Base-by-base conservation (phyloP, 1,140 invertebrate genomes). In the Chlorops oryzae region DNA sequence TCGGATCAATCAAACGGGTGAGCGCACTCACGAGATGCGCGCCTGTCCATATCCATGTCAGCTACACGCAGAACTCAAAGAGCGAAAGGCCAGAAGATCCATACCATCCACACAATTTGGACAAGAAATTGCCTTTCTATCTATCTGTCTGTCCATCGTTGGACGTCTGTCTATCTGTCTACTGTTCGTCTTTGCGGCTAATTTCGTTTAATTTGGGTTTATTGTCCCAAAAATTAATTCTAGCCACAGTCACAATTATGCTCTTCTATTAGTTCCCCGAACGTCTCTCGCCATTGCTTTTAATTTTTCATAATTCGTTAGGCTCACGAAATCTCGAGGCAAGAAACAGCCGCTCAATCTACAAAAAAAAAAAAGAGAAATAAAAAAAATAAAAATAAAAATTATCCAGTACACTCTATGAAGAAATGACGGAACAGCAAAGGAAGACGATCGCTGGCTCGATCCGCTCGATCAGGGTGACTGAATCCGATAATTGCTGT, bases 251-350 rank as follows among this genome's bases (percentile, higher is more conserved):
- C 56, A 62, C 64, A 66, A 66, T 66, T 66, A 66, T 61, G 57
- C 22, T 35, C 28, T 35, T 23, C 37, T 66, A 41, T 66, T 55
- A 58, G n/a, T n/a, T n/a, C n/a, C n/a, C n/a, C n/a, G n/a, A n/a
- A n/a, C n/a, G n/a, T n/a, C n/a, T n/a, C n/a, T n/a, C n/a, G n/a
- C n/a, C n/a, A n/a, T n/a, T n/a, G n/a, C 64, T 63, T 67, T 66
- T 66, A 66, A 66, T 66, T 66, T 64, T 66, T 66, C 63, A 66
- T 66, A 66, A 66, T 66, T 66, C 63, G 64, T 66, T 66, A 61
- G 59, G 64, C 61, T 66, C 64, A 65, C 65, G 62, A 67, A 45
- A 32, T 32, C 27, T 13, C 6, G n/a, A 32, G 27, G n/a, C 6
- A 32, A 32, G 6, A n/a, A 32, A 32, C n/a, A 32, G 6, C n/a